Percentiles rank a stretch among this genome's conserved stretches.
Conservation (phyloP, 2,113 vertebrate genomes). For the Boleophthalmus pectinirostris region DNA sequence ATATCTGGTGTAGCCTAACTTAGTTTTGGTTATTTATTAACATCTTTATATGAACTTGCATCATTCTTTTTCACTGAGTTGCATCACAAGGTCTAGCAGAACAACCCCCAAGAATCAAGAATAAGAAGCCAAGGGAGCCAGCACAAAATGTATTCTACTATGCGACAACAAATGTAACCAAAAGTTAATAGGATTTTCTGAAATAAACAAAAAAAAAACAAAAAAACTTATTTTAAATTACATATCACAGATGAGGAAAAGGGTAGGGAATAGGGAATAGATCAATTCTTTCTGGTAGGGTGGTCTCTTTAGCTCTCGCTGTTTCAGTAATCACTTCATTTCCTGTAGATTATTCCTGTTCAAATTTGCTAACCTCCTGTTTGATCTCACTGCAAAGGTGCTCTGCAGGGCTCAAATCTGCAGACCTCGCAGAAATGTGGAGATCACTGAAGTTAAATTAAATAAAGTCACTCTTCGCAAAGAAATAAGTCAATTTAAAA, state of each 20-base stretch:
- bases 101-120: constrained; percentile 9
- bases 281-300: background rate
- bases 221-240: background rate
- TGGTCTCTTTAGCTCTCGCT: background rate
- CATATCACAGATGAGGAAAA: background rate
- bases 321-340: constrained; percentile 3
- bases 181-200: background rate
- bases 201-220: background rate
- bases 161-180: background rate
- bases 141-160: background rate
- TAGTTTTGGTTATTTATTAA: background rate
- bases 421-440: constrained; percentile 9
- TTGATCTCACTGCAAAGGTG: constrained; percentile 5
- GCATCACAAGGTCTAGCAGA: constrained; percentile 24
- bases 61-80: constrained; percentile 35
- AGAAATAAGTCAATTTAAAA: background rate
- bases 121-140: background rate
- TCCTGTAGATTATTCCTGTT: constrained; percentile 8
- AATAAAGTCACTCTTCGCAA: background rate
- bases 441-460: constrained; percentile 11
- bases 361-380: constrained; percentile 11
- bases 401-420: background rate
- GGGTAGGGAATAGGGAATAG: background rate
- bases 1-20: constrained; percentile 1
- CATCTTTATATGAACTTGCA: constrained; percentile 21